These are phyloP conservation scores for Harpagoxenus sublaevis DNA, from an alignment of 2,888 invertebrate genomes.

Conservation along the genomic window DNA sequence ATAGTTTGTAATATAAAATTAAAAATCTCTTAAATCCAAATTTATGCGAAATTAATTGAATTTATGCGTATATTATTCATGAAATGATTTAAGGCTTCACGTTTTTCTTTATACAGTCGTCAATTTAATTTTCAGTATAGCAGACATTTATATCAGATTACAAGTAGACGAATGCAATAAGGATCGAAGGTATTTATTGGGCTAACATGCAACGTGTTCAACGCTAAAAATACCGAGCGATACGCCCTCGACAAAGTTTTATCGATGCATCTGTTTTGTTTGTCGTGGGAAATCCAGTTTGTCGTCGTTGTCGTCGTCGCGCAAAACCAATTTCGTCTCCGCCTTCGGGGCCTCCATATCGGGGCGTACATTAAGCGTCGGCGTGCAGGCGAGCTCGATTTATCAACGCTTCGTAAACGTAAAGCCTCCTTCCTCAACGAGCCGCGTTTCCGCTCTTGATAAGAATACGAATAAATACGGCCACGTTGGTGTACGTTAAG, in stretches of 20 bases:
- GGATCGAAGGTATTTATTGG: conserved; percentile 13
- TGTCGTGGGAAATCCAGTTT: conserved; percentile 62
- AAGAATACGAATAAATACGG: conserved; percentile 58
- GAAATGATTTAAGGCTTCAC: too few species aligned
- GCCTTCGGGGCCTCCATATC: conserved; percentile 61
- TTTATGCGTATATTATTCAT: neutral
- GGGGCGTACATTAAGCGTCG: conserved; percentile 60
- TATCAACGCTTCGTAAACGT: conserved; percentile 62
- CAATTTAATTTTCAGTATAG: neutral
- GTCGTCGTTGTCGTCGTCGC: conserved; percentile 55
- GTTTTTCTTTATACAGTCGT: neutral
- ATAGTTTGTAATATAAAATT: neutral
- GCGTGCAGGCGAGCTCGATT: conserved; percentile 51
- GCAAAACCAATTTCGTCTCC: conserved; percentile 64
- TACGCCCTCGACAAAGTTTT: conserved; percentile 50
- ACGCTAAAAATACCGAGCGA: conserved; percentile 47
- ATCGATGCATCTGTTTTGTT: conserved; percentile 64
- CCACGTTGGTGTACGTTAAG: conserved; percentile 32
- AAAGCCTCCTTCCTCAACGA: conserved; percentile 57
- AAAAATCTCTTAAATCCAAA: neutral
- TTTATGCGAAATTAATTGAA: neutral
- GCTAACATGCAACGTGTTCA: conserved; percentile 25
- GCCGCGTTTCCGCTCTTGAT: conserved; percentile 66
- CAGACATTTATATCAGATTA: neutral
- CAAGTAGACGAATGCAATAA: conserved; percentile 10